Evolutionary conservation across 2,113 vertebrate genomes (phyloP), one percentile per base, ranked within the genome.

Genomic region (Gnathonemus longibarbis): DNA sequence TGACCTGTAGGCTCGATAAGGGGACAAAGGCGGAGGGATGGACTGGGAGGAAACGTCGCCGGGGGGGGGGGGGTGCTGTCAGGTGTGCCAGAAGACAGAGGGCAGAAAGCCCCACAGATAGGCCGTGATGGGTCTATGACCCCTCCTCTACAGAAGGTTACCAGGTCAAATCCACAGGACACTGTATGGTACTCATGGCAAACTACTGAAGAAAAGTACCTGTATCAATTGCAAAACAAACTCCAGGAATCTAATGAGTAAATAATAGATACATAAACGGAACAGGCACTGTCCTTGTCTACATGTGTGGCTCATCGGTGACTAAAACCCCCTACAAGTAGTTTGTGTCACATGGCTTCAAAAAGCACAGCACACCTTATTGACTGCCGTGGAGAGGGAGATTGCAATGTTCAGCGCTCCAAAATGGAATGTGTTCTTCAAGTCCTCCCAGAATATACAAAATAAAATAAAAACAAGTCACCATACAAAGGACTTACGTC

Each of bases 1-100:
- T 99, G 98, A 99, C 97, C 97, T 96, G 95, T 96, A 98, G 97
- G 97, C 96, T 97, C 96, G 98, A 99, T 99, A 99, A 99, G 98
- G 97, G 98, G 97, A 99, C 98, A 99, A 99, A 97, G 96, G 62
- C 96, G 94, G 91, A 94, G 96, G 96, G 97, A 93, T 92, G 94
- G 95, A 95, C 92, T 95, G 95, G 94, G 93, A 94, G 95, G 95
- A 96, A 94, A 95, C 92, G 93, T 95, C 94, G 94, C 94, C 3
- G n/a, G 13, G 2, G 27, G 11, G n/a, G 8, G 8, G 85, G 11
- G 19, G 11, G 0, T 17, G 6, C 39, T 84, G 39, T 24, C 42
- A 84, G 45, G 45, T 84, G 45, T 48, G 21, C 83, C 24, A 10
- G 49, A 87, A n/a, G 31, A 46, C 84, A 31, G 48, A 87, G 48